Conservation (phyloP, 2,113 vertebrate genomes). For the Xiphorhynchus elegans region DNA sequence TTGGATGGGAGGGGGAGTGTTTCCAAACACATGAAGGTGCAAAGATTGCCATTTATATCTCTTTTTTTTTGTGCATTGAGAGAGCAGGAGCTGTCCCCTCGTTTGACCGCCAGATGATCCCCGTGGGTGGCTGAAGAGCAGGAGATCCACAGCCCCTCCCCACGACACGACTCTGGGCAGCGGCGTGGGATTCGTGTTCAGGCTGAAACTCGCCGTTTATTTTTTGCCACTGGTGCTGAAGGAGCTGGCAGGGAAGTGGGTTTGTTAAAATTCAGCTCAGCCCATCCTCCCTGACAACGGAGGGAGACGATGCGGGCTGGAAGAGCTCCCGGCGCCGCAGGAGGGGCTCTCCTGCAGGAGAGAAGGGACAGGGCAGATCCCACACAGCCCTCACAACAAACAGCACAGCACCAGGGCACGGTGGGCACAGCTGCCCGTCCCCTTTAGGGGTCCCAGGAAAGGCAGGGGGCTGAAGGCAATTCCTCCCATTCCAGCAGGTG, state of each 20-base stretch:
- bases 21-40: neutral
- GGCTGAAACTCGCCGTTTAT: neutral
- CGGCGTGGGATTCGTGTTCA: neutral
- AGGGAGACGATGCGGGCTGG: conserved; percentile 2
- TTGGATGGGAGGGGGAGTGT: neutral
- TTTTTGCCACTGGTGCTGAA: neutral
- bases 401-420: neutral
- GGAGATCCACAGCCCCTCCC: neutral
- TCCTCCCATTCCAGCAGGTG: accelerated
- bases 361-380: neutral
- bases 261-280: conserved; percentile 52
- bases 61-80: neutral
- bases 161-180: accelerated
- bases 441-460: accelerated
- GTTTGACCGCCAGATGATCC: neutral
- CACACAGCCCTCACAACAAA: accelerated
- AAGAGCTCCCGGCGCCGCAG: neutral
- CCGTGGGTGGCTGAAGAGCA: neutral
- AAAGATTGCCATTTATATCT: neutral
- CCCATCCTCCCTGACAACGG: neutral
- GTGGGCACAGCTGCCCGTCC: neutral
- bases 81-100: neutral
- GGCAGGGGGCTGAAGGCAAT: accelerated
- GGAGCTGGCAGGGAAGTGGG: conserved; percentile 4
- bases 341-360: neutral